Evolutionary conservation across 2,797 vertebrate species (phyloP).

Genomic region (Taenioides sp.): DNA sequence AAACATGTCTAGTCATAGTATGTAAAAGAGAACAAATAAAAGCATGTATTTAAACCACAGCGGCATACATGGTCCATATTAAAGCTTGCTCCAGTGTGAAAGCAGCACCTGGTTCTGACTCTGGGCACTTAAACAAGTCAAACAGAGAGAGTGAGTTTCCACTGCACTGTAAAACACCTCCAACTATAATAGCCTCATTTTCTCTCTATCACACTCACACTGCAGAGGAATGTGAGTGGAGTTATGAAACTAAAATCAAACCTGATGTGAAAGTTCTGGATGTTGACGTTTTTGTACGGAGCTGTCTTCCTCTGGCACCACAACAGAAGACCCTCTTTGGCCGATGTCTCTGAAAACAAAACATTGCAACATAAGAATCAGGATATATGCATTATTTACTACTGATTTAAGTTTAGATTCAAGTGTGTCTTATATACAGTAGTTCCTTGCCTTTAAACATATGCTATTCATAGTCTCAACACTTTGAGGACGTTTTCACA

Average conservation of each 20-base stretch:
- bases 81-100: constrained; percentile 1
- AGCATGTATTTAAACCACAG: background rate
- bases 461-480: no score
- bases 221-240: constrained; percentile 2
- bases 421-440: background rate
- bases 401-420: background rate
- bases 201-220: background rate
- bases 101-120: constrained; percentile 11
- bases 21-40: background rate
- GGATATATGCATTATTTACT: background rate
- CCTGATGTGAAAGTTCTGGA: constrained; percentile 99
- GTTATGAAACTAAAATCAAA: constrained; percentile 42
- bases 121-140: constrained; percentile 1
- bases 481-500: no score
- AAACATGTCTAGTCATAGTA: no score
- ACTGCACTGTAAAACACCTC: constrained; percentile 6
- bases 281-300: constrained; percentile 99
- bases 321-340: constrained; percentile 94
- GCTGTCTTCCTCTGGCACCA: constrained; percentile 99
- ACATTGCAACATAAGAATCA: background rate
- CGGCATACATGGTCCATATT: constrained; percentile 4
- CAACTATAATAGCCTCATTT: background rate
- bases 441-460: background rate
- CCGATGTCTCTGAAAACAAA: constrained; percentile 87
- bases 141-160: constrained; percentile 13